Base-by-base conservation (phyloP, 1,140 invertebrate species). In the Listronotus bonariensis region DNA sequence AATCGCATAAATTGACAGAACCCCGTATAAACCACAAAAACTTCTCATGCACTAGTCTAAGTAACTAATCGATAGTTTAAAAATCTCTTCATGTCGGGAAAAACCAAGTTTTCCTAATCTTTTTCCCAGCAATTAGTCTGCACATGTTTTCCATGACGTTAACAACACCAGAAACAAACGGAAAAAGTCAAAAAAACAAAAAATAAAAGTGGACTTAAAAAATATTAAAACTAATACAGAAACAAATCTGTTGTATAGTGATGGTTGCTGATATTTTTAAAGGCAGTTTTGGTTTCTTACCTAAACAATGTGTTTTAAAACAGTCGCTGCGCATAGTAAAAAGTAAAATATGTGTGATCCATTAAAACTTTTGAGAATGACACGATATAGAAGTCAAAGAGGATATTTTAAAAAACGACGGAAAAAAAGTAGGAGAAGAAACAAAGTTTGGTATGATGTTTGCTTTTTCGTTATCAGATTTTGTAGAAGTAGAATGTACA, bases 61-160 rank as follows among this genome's bases (percentile, higher is more conserved):
- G 7, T 45, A 45, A 45, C 20, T 26, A 26, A 45, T 45, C 42
- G 42, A 45, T 45, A 45, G 42, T 45, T 14, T 18, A 45, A 45
- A 14, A 36, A 36, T 45, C 42, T 17, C 12, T 45, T 45, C 17
- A 18, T n/a, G 42, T 5, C 42, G 3, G 17, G 42, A n/a, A 41
- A 45, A 45, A 45, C 17, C 17, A 14, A 17, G 42, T 17, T 17
- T 45, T 18, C 17, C 9, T 14, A 14, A 17, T 14, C 42, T 14
- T 18, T 17, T 45, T 45, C n/a, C 17, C 12, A 12, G 5, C 17
- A 45, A 45, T 45, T 45, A 45, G 42, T 45, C 10, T 45, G 14
- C 14, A 14, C 14, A 18, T 18, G 42, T 18, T 45, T 45, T 14
- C n/a, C 42, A 45, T 11, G 17, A 1, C 8, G 42, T 8, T 45